Base-by-base conservation (phyloP, 2,888 invertebrate genomes). In the Luperina testacea region DNA sequence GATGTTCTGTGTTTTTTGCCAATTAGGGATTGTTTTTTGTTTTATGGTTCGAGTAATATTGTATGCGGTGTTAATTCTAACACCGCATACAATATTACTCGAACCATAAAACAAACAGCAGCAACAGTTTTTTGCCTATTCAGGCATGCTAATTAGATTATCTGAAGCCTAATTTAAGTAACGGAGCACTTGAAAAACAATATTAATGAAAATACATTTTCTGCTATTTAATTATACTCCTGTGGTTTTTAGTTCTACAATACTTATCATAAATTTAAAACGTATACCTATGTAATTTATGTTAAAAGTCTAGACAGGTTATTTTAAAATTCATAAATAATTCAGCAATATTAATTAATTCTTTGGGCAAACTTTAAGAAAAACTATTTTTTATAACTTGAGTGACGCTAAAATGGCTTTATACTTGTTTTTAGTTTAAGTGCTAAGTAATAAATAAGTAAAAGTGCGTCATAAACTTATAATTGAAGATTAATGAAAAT, bases 361-460 rank as follows among this genome's bases (percentile, higher is more conserved):
- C 7, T 72, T 48, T 45, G 5, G 32, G n/a, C 24, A 48, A 53
- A 78, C n/a, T 51, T 72, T 17, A 24, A 68, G n/a, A 64, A 32
- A 65, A 53, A 48, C 24, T 72, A 38, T 59, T 69, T 48, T 42
- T 75, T 59, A 13, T 48, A 70, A 65, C n/a, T 77, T 77, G 13
- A 42, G 1, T 8, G 20, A 15, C 48, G 63, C 42, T 32, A 15
- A 74, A 65, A 20, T 48, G 27, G 8, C 38, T 45, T 38, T 15
- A 61, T 53, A 68, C 61, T 68, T 61, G 53, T 82, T 59, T 45
- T 53, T 24, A 45, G 17, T 67, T 48, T 27, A 42, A 42, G 13
- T 17, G 2, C 24, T 64, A 57, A 45, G 11, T 38, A n/a, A 48
- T 65, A n/a, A 38, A 76, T 75, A n/a, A 61, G 65, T 20, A 27